Percentiles rank a stretch among this genome's conserved stretches.
phyloP scores from a whole-genome alignment of 2,113 vertebrate genomes.

The Grantiella picta region DNA sequence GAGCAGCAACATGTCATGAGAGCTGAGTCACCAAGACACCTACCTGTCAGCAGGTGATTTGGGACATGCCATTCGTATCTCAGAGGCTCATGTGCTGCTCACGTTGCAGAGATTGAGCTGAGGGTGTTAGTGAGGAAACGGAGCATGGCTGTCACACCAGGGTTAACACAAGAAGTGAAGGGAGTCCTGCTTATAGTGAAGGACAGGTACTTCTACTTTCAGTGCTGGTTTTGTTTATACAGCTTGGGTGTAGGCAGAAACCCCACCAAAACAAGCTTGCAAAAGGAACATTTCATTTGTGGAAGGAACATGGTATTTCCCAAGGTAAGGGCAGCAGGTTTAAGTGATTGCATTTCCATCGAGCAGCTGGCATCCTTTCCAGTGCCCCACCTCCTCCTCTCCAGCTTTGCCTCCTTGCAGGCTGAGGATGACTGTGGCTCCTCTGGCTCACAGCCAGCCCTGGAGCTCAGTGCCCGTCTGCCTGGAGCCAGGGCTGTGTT shows the following conservation, averaged over 20 bases:
- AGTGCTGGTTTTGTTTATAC: background rate
- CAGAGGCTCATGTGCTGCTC: background rate
- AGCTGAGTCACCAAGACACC: conserved; percentile 1
- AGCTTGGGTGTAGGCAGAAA: background rate
- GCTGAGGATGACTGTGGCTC: background rate
- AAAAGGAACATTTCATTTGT: background rate
- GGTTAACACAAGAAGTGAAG: background rate
- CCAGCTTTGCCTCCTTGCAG: background rate
- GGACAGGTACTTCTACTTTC: background rate
- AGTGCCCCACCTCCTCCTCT: background rate
- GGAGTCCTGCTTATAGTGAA: background rate
- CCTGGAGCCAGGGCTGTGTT: background rate
- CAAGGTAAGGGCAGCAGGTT: background rate
- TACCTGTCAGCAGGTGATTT: background rate
- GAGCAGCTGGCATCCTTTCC: background rate
- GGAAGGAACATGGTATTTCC: conserved; percentile 37
- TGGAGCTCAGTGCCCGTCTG: background rate
- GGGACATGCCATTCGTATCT: background rate
- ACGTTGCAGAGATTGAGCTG: background rate
- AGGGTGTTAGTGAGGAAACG: background rate
- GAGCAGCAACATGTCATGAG: background rate
- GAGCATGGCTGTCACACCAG: background rate
- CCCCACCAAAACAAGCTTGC: conserved; percentile 34
- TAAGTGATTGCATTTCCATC: background rate
- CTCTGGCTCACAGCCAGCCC: background rate